Conservation (phyloP, 2,888 invertebrate species). For the Ectobius pallidus region DNA sequence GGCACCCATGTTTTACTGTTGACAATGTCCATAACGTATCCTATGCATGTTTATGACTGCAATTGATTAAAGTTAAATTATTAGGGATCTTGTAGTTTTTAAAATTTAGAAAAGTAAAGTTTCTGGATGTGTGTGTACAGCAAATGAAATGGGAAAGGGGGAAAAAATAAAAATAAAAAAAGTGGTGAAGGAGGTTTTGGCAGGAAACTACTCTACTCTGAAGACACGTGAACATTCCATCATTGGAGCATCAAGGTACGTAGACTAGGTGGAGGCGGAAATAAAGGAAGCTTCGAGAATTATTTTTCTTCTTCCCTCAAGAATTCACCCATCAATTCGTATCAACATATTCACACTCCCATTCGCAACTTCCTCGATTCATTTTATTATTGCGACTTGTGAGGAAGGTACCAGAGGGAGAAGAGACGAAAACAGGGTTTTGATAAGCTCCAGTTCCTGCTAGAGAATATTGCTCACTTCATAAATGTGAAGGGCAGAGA, state of each 20-base stretch:
- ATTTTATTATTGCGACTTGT: neutral
- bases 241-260: conserved; percentile 7
- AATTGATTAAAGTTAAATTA: no score
- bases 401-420: no score
- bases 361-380: neutral
- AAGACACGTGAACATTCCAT: conserved; percentile 20
- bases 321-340: conserved; percentile 7
- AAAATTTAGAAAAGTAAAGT: no score
- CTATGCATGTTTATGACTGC: no score
- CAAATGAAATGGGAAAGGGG: neutral
- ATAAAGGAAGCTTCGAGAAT: neutral
- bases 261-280: neutral
- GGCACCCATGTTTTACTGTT: no score
- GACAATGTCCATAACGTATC: no score
- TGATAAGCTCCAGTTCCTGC: no score
- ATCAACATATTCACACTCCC: neutral
- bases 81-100: no score
- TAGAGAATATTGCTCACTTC: no score
- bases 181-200: neutral
- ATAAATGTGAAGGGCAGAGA: no score
- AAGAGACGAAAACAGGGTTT: no score
- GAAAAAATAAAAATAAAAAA: neutral
- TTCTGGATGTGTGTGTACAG: neutral
- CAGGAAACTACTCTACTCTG: conserved; percentile 5
- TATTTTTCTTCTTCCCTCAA: conserved; percentile 1